Evolutionary conservation across 2,113 vertebrate genomes (phyloP), one percentile per base, ranked within the genome.

Genomic region (Lichenostomus cassidix): DNA sequence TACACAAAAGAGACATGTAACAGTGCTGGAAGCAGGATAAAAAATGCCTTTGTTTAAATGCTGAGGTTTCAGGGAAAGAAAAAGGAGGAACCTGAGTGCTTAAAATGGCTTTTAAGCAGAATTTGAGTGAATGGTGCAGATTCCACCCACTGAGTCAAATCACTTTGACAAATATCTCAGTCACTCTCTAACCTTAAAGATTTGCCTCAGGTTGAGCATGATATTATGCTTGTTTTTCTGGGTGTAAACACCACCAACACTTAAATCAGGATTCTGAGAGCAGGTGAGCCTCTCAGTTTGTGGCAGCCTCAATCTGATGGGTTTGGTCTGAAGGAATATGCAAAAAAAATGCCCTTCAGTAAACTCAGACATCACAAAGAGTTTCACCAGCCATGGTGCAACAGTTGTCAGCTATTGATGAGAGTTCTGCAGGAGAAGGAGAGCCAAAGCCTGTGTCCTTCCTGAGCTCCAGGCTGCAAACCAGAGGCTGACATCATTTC

Each of bases 291-390:
- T 55, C 33, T 59, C 49, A 23, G n/a, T 21, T 83, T 58, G 19
- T 60, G 28, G 31, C 53, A 76, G n/a, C 31, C 16, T 70, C 25
- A 53, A 2, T 58, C 46, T 53, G 37, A 65, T 27, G 31, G 17
- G 9, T 58, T 68, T 84, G 3, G 23, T 53, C 22, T 3, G 4
- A 64, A 49, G 52, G 91, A 60, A 70, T 53, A 11, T 0, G 16
- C n/a, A 75, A 53, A 69, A 4, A 19, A 78, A 15, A 4, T 55
- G 33, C 12, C 12, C 24, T 64, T 64, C 29, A 35, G 63, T 6
- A 80, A 63, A 21, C 10, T 29, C 2, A 0, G 11, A 15, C 29
- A 2, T 22, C 18, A 9, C 0, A 0, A 10, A 46, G 41, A 33
- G 18, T 70, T 70, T 49, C 25, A 27, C 12, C n/a, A 60, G 35